Conservation (phyloP, 2,888 invertebrate genomes). For the Tipula confusa region DNA sequence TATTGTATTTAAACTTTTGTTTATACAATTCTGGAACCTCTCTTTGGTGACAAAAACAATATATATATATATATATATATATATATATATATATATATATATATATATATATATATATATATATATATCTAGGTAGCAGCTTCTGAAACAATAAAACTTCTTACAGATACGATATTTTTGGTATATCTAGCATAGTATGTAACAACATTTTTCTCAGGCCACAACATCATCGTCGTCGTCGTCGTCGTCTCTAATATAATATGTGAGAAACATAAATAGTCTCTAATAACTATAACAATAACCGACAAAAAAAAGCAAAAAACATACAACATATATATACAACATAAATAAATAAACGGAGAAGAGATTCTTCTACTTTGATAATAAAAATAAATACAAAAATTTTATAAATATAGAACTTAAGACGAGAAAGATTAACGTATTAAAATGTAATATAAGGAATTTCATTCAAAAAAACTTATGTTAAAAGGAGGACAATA, state of each 20-base stretch:
- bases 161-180: not conserved
- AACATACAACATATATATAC: no score
- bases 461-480: slow-evolving; percentile 17
- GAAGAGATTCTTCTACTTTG: slow-evolving; percentile 12
- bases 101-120: not conserved
- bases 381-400: not conserved
- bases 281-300: slow-evolving; percentile 25
- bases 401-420: not conserved
- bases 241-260: not conserved
- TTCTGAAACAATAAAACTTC: not conserved
- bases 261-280: slow-evolving; percentile 15
- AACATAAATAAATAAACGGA: not conserved
- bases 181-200: not conserved
- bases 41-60: no score
- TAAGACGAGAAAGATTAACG: not conserved
- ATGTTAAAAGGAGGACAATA: not conserved
- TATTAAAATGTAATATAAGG: slow-evolving; percentile 1
- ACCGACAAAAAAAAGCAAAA: not conserved
- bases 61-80: no score
- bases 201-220: not conserved
- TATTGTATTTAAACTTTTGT: no score
- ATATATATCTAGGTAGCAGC: not conserved
- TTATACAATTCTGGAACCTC: no score
- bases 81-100: no score
- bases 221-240: not conserved